A percentile compares a stretch with the other conserved stretches of the same genome.
phyloP scores from a whole-genome alignment of 2,797 vertebrate genomes.

The Lepilemur septentrionalis region DNA sequence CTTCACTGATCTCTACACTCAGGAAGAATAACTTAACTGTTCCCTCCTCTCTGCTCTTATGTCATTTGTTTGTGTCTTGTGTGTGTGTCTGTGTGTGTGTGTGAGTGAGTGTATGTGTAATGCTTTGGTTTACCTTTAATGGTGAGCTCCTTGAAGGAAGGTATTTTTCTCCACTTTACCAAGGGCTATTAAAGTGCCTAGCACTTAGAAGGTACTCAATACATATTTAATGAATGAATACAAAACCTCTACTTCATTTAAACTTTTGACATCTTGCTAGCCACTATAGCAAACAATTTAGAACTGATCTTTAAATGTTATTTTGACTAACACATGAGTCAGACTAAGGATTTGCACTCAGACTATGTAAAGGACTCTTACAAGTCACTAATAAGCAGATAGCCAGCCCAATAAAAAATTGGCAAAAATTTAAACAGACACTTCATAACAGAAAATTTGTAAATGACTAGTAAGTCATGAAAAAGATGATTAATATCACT shows the following conservation, averaged over 20 bases:
- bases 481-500: not conserved
- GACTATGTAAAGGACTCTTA: not conserved
- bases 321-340: not conserved
- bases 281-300: not conserved
- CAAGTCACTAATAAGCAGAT: not conserved
- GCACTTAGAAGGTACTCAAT: not conserved
- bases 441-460: not conserved
- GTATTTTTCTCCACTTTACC: not conserved
- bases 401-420: not conserved
- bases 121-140: not conserved
- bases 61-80: not conserved
- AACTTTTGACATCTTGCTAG: not conserved
- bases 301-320: not conserved
- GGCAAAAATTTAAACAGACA: not conserved
- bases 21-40: not conserved
- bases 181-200: not conserved
- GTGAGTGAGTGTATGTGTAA: not conserved
- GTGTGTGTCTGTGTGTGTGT: not conserved
- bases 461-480: not conserved
- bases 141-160: not conserved
- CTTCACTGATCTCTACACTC: not conserved
- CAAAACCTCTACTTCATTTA: not conserved
- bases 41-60: not conserved
- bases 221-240: not conserved
- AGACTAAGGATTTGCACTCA: not conserved